Evolutionary conservation across 2,797 vertebrate genomes (phyloP).

Genomic region (Muscicapa comitata): DNA sequence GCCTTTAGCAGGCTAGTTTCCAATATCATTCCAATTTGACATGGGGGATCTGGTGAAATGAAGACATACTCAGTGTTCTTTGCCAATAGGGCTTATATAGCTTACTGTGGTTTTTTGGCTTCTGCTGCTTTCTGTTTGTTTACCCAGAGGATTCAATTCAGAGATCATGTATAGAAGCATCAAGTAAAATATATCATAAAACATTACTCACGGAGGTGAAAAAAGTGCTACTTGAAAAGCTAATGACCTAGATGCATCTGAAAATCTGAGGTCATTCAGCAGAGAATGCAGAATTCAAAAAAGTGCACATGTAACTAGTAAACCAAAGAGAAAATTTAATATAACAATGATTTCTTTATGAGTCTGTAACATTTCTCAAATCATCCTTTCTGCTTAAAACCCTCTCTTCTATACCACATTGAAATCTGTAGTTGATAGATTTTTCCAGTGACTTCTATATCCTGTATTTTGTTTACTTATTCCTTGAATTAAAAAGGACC

Average conservation of each 20-base stretch:
- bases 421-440: background rate
- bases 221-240: constrained; percentile 58
- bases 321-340: constrained; percentile 52
- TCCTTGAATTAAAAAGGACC: background rate
- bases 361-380: background rate
- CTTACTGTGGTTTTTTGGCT: background rate
- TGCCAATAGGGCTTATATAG: background rate
- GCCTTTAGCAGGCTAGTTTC: background rate
- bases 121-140: constrained; percentile 35
- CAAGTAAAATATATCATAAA: constrained; percentile 45
- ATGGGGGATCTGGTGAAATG: background rate
- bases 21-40: background rate
- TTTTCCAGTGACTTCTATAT: background rate
- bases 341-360: background rate
- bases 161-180: background rate
- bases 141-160: constrained; percentile 1
- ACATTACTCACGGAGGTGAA: background rate
- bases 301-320: constrained; percentile 15
- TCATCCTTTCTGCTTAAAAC: background rate
- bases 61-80: background rate
- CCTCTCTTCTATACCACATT: background rate
- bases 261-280: constrained; percentile 35
- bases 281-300: background rate
- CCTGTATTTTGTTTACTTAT: background rate
- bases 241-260: constrained; percentile 49